Percentiles rank a stretch among this genome's conserved stretches.
Conservation (phyloP, 2,888 invertebrate genomes). For the Drosophila melanosoma region DNA sequence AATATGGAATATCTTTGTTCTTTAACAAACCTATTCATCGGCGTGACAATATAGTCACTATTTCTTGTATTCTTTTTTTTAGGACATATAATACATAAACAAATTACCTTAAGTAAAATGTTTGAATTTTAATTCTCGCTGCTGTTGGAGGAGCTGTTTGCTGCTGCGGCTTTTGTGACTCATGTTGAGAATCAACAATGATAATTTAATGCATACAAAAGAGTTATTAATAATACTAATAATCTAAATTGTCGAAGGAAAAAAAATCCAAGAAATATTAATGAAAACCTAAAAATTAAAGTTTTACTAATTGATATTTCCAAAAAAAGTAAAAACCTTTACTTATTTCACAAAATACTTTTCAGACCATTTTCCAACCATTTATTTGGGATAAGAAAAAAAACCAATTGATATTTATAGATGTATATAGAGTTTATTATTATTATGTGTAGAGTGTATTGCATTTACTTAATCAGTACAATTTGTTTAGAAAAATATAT, state of each 20-base stretch:
- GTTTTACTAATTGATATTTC: neutral
- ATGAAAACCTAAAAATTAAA: too few relatives aligned
- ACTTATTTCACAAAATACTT: neutral
- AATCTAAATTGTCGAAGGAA: neutral
- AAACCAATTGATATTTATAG: slow-evolving; percentile 26
- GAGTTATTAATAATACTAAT: neutral
- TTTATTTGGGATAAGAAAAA: neutral
- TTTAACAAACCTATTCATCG: neutral
- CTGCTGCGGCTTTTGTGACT: neutral
- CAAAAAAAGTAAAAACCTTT: neutral
- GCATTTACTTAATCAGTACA: slow-evolving; percentile 83
- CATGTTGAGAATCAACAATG: neutral
- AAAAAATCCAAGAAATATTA: neutral
- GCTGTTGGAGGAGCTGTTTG: neutral
- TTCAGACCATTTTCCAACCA: neutral
- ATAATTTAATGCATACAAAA: neutral
- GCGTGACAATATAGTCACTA: neutral
- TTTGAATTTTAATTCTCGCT: neutral
- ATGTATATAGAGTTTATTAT: slow-evolving; percentile 66
- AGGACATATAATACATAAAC: neutral
- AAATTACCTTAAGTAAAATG: neutral
- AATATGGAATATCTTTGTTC: neutral
- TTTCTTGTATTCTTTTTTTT: neutral
- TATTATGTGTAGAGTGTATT: slow-evolving; percentile 70
- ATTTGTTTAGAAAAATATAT: slow-evolving; percentile 76